A percentile compares a stretch with the other conserved stretches of the same genome.
Evolutionary conservation across 2,888 invertebrate genomes (phyloP).

Genomic region (Conomelus anceps): DNA sequence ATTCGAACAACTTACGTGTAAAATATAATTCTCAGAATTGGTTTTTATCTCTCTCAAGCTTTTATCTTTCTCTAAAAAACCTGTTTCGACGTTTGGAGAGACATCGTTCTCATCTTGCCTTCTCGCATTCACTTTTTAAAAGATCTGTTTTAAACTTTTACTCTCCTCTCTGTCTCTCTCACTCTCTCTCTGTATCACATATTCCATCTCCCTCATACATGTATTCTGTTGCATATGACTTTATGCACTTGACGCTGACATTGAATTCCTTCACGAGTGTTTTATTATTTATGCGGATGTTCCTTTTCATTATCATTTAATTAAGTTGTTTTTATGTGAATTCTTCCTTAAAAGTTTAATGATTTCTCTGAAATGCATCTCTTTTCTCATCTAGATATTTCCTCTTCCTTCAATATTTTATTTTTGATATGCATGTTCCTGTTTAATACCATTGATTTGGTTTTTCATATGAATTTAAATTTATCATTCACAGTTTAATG

Average conservation of each 20-base stretch:
- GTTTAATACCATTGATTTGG: background rate
- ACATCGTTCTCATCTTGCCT: background rate
- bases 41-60: background rate
- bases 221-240: too few relatives aligned
- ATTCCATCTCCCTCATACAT: too few relatives aligned
- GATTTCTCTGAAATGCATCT: background rate
- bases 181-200: too few relatives aligned
- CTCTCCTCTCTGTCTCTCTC: background rate
- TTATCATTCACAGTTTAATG: background rate
- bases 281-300: background rate
- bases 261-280: background rate
- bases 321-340: background rate
- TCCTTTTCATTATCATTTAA: background rate
- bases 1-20: background rate
- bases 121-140: too few relatives aligned
- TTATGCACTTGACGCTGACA: background rate
- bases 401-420: background rate
- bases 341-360: background rate
- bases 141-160: too few relatives aligned
- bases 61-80: background rate
- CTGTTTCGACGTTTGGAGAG: too few relatives aligned
- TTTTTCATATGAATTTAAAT: background rate
- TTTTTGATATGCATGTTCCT: background rate
- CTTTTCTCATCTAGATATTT: too few relatives aligned
- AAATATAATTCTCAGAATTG: background rate